Conservation (phyloP, 2,888 invertebrate species). For the Rotaria magnacalcarata region DNA sequence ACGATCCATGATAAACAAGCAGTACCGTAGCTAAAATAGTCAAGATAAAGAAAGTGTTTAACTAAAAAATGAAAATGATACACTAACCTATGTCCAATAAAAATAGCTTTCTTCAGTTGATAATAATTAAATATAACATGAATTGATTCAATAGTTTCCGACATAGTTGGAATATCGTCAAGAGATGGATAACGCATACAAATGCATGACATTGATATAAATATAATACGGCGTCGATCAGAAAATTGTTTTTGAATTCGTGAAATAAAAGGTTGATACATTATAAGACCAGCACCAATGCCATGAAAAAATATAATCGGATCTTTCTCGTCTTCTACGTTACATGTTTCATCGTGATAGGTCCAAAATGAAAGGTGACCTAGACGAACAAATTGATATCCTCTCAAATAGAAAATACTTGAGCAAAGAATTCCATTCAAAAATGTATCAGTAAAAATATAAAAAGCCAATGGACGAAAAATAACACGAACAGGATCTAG, state of each 20-base stretch:
- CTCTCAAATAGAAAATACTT: background rate
- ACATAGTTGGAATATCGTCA: background rate
- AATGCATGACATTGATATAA: slow-evolving; percentile 7
- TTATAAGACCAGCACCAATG: slow-evolving; percentile 5
- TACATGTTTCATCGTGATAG: background rate
- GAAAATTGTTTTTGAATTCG: background rate
- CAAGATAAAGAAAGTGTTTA: background rate
- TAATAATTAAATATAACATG: background rate
- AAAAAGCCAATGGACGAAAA: slow-evolving; percentile 11
- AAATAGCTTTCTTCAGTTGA: slow-evolving; percentile 15
- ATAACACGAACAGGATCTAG: slow-evolving; percentile 23
- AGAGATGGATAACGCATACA: slow-evolving; percentile 28
- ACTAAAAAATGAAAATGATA: background rate
- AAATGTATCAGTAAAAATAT: slow-evolving; percentile 3
- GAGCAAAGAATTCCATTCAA: background rate
- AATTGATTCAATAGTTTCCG: background rate
- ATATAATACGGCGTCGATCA: background rate
- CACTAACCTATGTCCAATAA: slow-evolving; percentile 22
- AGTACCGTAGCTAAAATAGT: background rate
- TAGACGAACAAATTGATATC: background rate
- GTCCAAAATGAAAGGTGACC: slow-evolving; percentile 29
- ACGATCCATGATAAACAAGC: slow-evolving; percentile 27
- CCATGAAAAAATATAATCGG: slow-evolving; percentile 16
- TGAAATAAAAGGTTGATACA: slow-evolving; percentile 17
- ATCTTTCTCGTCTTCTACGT: background rate